Evolutionary conservation across 2,113 vertebrate species (phyloP).

Genomic region (Thermophis baileyi): DNA sequence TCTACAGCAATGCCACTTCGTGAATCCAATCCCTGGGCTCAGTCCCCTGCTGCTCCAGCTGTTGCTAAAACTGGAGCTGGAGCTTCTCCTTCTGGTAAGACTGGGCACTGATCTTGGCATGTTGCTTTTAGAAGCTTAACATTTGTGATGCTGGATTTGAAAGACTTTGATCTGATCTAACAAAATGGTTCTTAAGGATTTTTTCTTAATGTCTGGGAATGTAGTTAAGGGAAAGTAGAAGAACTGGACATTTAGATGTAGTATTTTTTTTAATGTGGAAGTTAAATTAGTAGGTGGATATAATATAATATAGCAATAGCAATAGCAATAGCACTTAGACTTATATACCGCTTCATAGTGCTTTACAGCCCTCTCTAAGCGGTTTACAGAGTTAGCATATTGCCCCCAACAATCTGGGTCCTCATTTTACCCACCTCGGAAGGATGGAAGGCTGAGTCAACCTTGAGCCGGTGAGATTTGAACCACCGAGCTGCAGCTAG

Average conservation of each 20-base stretch:
- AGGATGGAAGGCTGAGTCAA: no score
- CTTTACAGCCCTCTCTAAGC: no score
- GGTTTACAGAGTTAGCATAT: no score
- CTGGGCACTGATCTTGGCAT: conserved; percentile 39
- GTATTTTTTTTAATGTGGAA: neutral
- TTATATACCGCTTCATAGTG: no score
- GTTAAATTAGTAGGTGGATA: neutral
- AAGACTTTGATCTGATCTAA: neutral
- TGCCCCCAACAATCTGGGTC: no score
- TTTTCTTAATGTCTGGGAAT: neutral
- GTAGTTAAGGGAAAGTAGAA: conserved; percentile 27
- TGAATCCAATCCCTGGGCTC: conserved; percentile 98
- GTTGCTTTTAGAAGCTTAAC: conserved; percentile 60
- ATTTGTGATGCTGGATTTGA: conserved; percentile 10
- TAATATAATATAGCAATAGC: no score
- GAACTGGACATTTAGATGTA: conserved; percentile 9
- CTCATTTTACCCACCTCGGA: no score
- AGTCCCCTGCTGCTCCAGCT: conserved; percentile 72
- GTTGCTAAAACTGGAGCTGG: conserved; percentile 71
- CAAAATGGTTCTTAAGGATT: neutral
- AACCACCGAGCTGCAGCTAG: no score
- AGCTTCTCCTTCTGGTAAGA: conserved; percentile 79
- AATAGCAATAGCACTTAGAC: no score
- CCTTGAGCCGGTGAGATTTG: no score
- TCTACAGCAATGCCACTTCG: conserved; percentile 87